phyloP scores from a whole-genome alignment of 2,888 invertebrate species.

The Melinaea marsaeus region DNA sequence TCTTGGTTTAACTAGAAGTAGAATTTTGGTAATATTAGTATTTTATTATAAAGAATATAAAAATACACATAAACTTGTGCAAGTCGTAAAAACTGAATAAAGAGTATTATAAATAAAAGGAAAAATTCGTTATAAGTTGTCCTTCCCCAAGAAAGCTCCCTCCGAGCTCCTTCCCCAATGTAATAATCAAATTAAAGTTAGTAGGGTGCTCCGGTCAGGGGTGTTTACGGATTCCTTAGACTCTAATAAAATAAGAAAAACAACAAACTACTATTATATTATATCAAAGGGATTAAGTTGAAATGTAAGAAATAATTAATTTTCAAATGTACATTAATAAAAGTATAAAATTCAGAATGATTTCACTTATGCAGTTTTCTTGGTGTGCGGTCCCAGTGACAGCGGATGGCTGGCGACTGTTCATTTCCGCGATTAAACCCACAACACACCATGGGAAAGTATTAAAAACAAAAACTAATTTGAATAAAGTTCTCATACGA shows the following conservation, averaged over 20 bases:
- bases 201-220: conserved; percentile 63
- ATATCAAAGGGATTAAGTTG: too few relatives aligned
- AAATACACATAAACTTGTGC: too few relatives aligned
- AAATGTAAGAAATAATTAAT: too few relatives aligned
- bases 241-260: background rate
- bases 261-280: too few relatives aligned
- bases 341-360: too few relatives aligned
- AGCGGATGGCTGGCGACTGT: conserved; percentile 14
- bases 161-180: conserved; percentile 53
- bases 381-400: conserved; percentile 10
- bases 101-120: background rate
- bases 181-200: conserved; percentile 71
- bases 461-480: background rate
- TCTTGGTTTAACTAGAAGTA: too few relatives aligned
- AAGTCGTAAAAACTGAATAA: too few relatives aligned
- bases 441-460: background rate
- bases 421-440: conserved; percentile 16
- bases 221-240: conserved; percentile 15
- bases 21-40: too few relatives aligned
- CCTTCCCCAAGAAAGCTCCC: conserved; percentile 29
- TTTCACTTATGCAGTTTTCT: background rate
- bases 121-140: conserved; percentile 4
- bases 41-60: too few relatives aligned
- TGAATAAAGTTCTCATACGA: background rate
- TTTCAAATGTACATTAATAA: too few relatives aligned